phyloP scores from a whole-genome alignment of 2,113 vertebrate species.

The Leptodactylus fuscus region DNA sequence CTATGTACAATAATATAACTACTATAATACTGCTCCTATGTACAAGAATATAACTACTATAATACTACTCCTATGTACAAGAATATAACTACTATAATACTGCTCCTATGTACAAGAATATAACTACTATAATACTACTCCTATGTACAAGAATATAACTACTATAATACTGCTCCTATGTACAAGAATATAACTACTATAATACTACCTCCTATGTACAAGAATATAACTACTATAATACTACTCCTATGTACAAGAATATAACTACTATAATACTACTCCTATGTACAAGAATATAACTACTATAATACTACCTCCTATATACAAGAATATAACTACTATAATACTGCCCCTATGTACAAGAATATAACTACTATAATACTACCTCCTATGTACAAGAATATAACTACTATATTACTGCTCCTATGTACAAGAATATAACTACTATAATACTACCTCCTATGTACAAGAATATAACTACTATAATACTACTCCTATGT shows the following conservation, averaged over 20 bases:
- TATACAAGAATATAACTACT: not conserved
- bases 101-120: no score
- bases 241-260: not conserved
- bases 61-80: no score
- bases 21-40: no score
- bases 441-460: not conserved
- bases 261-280: constrained; percentile 2
- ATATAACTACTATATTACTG: no score
- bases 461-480: not conserved
- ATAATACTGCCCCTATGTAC: constrained; percentile 10
- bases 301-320: not conserved
- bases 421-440: not conserved
- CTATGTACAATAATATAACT: no score
- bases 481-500: no score
- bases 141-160: no score
- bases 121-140: no score
- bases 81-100: no score
- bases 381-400: not conserved
- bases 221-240: not conserved
- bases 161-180: no score
- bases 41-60: no score
- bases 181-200: not conserved
- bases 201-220: not conserved
- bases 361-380: constrained; percentile 16
- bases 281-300: not conserved